Conservation (phyloP, 2,797 vertebrate genomes). For the Chloroceryle inda region DNA sequence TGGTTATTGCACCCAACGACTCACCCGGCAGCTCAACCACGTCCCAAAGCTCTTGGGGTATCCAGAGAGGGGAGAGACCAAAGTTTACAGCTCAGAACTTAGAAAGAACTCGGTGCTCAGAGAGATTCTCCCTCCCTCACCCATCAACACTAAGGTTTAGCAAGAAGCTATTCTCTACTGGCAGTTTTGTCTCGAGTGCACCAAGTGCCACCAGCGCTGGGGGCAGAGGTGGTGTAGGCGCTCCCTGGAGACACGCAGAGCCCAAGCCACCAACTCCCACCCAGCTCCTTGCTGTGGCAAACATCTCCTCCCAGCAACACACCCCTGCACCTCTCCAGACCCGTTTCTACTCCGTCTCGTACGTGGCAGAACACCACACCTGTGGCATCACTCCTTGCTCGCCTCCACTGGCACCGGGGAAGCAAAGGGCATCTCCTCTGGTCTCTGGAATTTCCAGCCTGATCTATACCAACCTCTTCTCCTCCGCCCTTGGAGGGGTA, state of each 20-base stretch:
- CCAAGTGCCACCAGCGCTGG: background rate
- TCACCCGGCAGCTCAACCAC: background rate
- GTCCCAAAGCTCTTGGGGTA: background rate
- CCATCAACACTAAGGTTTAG: background rate
- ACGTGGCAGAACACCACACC: accelerated
- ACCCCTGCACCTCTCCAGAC: background rate
- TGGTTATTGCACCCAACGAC: background rate
- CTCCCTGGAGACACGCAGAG: background rate
- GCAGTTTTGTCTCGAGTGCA: background rate
- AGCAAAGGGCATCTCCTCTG: background rate
- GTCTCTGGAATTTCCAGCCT: background rate
- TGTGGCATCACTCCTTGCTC: background rate
- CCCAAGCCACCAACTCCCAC: background rate
- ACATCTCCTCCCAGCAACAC: background rate
- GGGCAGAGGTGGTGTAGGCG: background rate
- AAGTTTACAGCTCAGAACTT: background rate
- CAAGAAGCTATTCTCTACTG: background rate
- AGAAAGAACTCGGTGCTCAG: background rate
- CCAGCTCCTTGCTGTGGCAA: background rate
- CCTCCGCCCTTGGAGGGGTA: background rate
- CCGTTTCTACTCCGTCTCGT: background rate
- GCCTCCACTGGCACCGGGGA: background rate
- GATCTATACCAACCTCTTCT: background rate
- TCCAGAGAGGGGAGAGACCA: background rate
- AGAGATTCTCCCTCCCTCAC: background rate